phyloP scores from a whole-genome alignment of 2,888 invertebrate genomes.

The Synanthedon myopaeformis region DNA sequence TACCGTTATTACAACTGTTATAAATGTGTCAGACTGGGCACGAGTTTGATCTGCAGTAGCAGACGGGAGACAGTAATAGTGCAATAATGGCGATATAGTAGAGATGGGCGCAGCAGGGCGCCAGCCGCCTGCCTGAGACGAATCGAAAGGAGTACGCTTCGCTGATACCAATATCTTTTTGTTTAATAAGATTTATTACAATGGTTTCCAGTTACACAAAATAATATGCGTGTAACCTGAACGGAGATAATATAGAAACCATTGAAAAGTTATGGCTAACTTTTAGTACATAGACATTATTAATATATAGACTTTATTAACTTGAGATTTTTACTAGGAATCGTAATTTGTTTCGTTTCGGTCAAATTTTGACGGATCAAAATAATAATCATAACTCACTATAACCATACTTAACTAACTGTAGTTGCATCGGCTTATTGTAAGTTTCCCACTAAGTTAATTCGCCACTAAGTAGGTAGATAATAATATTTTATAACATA shows the following conservation, averaged over 20 bases:
- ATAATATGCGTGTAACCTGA: background rate
- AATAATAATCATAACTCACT: too few relatives aligned
- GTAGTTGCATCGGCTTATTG: too few relatives aligned
- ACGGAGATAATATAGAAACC: background rate
- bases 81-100: conserved; percentile 49
- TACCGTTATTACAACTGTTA: conserved; percentile 24
- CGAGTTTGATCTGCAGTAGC: conserved; percentile 52
- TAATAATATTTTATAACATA: too few relatives aligned
- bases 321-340: too few relatives aligned
- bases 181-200: conserved; percentile 31
- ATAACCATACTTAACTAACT: too few relatives aligned
- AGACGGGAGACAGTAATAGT: conserved; percentile 37
- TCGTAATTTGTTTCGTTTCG: too few relatives aligned
- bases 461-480: too few relatives aligned
- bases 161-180: conserved; percentile 7
- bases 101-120: conserved; percentile 47
- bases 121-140: conserved; percentile 17
- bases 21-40: conserved; percentile 37
- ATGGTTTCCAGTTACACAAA: conserved; percentile 10
- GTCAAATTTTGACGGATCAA: too few relatives aligned
- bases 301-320: too few relatives aligned
- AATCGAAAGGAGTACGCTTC: conserved; percentile 11
- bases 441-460: too few relatives aligned
- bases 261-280: too few relatives aligned
- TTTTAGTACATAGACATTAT: too few relatives aligned